These are phyloP conservation scores for Capreolus pygargus DNA, from an alignment of 2,113 vertebrate species.

Conservation along the genomic window DNA sequence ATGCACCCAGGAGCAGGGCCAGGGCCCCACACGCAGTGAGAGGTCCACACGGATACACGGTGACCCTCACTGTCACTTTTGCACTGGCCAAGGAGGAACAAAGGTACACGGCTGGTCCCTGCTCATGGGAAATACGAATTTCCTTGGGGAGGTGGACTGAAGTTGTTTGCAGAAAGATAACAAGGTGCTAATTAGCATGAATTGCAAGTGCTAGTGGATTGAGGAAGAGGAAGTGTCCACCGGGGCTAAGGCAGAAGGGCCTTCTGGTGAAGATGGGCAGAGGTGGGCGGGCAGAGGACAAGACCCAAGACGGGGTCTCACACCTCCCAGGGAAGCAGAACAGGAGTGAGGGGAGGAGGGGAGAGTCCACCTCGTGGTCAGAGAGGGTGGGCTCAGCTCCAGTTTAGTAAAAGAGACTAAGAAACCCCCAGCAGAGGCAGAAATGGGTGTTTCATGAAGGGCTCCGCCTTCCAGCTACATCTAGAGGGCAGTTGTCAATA, in stretches of 20 bases:
- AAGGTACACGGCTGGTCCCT: fast-evolving
- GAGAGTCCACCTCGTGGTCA: fast-evolving
- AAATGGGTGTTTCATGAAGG: fast-evolving
- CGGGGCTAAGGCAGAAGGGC: fast-evolving
- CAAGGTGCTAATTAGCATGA: background rate
- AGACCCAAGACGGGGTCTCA: background rate
- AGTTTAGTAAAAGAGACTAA: too few relatives aligned
- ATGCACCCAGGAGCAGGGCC: fast-evolving
- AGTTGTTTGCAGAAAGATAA: background rate
- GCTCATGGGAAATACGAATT: background rate
- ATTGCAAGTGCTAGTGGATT: background rate
- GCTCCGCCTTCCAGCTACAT: background rate
- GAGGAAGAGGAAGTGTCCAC: background rate
- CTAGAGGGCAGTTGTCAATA: too few relatives aligned
- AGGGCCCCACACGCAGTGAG: fast-evolving
- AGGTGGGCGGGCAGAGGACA: background rate
- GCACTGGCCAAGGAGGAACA: too few relatives aligned
- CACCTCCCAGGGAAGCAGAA: background rate
- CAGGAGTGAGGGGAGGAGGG: background rate
- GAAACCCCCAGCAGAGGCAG: background rate
- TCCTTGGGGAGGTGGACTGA: fast-evolving
- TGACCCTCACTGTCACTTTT: fast-evolving
- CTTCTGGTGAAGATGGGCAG: fast-evolving
- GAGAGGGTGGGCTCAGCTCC: fast-evolving
- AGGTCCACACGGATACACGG: fast-evolving